phyloP scores from a whole-genome alignment of 2,113 vertebrate species.

The Perca flavescens region DNA sequence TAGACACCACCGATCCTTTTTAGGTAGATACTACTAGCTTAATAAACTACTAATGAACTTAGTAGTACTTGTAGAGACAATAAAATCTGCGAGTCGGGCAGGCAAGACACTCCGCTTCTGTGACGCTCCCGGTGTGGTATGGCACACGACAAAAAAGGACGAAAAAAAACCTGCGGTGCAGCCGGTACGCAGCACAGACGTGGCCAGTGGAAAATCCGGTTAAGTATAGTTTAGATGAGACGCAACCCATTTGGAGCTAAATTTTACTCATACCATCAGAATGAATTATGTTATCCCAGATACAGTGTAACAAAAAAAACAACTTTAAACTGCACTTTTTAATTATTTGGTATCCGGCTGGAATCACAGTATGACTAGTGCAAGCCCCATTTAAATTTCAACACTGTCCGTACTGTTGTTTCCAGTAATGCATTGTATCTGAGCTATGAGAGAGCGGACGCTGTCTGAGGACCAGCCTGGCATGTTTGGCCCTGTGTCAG shows the following conservation, averaged over 20 bases:
- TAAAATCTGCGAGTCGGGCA: too few species aligned
- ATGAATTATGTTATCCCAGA: background rate
- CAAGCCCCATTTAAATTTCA: background rate
- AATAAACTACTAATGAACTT: too few species aligned
- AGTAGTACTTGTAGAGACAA: too few species aligned
- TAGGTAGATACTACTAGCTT: too few species aligned
- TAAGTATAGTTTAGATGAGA: background rate
- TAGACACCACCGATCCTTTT: too few species aligned
- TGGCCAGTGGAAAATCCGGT: too few species aligned
- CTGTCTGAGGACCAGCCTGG: slow-evolving; percentile 28
- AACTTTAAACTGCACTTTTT: background rate
- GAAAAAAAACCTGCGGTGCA: too few species aligned
- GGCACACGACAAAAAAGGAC: too few species aligned
- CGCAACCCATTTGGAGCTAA: background rate
- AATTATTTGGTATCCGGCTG: background rate
- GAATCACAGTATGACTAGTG: background rate
- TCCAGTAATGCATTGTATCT: slow-evolving; percentile 22
- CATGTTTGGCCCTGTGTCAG: slow-evolving; percentile 49
- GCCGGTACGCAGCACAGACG: too few species aligned
- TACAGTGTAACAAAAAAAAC: background rate
- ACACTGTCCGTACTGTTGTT: slow-evolving; percentile 13
- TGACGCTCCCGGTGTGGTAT: too few species aligned
- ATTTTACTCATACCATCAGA: background rate
- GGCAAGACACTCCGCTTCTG: too few species aligned
- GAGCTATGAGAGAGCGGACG: slow-evolving; percentile 23